Percentiles rank a stretch among this genome's conserved stretches.
Conservation (phyloP, 2,113 vertebrate genomes). For the Lanius collurio region DNA sequence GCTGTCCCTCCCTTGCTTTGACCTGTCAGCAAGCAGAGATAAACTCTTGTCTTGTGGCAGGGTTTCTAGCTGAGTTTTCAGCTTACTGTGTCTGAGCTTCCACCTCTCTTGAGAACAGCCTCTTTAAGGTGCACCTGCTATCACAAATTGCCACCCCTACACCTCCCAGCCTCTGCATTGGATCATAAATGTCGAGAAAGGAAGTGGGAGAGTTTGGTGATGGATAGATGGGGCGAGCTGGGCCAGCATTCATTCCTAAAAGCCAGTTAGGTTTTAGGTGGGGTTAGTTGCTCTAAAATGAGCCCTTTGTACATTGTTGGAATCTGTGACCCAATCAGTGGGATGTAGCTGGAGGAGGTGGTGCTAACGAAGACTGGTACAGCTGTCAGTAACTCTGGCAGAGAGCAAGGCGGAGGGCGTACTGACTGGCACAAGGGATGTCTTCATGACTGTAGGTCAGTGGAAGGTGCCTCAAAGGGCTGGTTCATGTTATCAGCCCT, state of each 20-base stretch:
- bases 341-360: constrained; percentile 53
- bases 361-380: constrained; percentile 56
- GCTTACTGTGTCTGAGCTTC: not conserved
- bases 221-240: not conserved
- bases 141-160: not conserved
- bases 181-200: not conserved
- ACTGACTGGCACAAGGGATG: not conserved
- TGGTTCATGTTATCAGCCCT: not conserved
- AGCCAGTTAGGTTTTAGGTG: constrained; percentile 26
- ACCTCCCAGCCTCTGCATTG: too few relatives aligned
- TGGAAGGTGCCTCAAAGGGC: not conserved
- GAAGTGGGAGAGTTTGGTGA: not conserved
- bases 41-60: not conserved
- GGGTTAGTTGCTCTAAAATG: constrained; percentile 56
- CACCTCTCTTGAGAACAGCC: not conserved
- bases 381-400: constrained; percentile 15
- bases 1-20: not conserved
- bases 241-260: not conserved
- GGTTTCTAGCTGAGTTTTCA: not conserved
- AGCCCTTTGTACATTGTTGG: constrained; percentile 74
- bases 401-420: not conserved
- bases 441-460: not conserved
- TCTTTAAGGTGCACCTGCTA: not conserved
- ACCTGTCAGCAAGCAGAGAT: not conserved
- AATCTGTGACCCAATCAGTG: constrained; percentile 51